These are phyloP conservation scores for Balanococcus diminutus DNA, from an alignment of 2,888 invertebrate genomes.

Conservation along the genomic window DNA sequence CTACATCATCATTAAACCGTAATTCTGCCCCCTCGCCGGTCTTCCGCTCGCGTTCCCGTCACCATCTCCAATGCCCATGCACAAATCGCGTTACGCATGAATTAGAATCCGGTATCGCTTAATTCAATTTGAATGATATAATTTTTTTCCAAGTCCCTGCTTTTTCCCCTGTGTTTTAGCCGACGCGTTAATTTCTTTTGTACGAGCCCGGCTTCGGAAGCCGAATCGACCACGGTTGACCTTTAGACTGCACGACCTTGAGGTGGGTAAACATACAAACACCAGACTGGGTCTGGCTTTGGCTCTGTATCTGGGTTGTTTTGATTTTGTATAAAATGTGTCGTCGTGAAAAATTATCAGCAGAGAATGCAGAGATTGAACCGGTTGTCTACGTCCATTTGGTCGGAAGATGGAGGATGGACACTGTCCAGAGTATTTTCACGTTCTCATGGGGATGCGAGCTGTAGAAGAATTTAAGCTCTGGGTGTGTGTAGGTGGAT, in stretches of 20 bases:
- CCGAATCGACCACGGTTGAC: conserved; percentile 5
- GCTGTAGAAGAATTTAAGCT: neutral
- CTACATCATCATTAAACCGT: conserved; percentile 11
- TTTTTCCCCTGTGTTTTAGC: neutral
- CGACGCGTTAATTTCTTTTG: neutral
- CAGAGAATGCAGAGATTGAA: neutral
- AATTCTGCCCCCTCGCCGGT: neutral
- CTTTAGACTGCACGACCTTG: neutral
- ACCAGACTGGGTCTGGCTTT: neutral
- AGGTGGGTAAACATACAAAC: neutral
- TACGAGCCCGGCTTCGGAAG: neutral
- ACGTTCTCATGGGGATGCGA: neutral
- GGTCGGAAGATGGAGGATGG: neutral
- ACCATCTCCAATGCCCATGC: neutral
- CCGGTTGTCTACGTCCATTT: neutral
- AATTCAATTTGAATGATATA: conserved; percentile 5
- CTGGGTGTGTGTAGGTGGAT: neutral
- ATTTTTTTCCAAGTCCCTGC: neutral
- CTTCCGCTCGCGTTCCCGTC: neutral
- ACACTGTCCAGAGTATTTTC: neutral
- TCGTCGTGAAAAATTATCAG: neutral
- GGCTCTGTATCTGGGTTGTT: too few species aligned
- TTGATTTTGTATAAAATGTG: conserved; percentile 3
- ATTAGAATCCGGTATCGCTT: neutral
- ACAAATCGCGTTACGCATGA: conserved; percentile 5